phyloP scores from a whole-genome alignment of 2,888 invertebrate genomes.

The Xanthorhoe spadicearia region DNA sequence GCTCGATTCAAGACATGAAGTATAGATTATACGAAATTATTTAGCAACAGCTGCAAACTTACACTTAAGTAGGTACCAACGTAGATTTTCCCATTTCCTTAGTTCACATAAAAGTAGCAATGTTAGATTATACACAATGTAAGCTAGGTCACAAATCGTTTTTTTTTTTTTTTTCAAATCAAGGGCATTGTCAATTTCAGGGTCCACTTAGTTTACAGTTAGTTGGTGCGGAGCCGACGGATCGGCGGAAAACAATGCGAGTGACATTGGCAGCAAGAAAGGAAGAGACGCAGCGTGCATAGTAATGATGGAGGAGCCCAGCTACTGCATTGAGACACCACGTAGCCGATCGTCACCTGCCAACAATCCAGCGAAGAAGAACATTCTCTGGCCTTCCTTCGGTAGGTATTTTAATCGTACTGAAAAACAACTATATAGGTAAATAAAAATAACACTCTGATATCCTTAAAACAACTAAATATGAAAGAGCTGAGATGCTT shows the following conservation, averaged over 20 bases:
- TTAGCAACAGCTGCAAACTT: no score
- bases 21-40: no score
- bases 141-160: conserved; percentile 60
- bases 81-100: neutral
- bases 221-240: conserved; percentile 58
- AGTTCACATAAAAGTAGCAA: neutral
- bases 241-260: conserved; percentile 73
- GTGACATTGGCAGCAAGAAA: conserved; percentile 82
- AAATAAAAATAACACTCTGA: no score
- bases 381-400: conserved; percentile 31
- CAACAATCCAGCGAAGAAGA: conserved; percentile 34
- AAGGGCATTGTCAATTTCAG: conserved; percentile 83
- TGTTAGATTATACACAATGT: conserved; percentile 1
- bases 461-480: no score
- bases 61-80: no score
- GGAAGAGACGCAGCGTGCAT: conserved; percentile 77
- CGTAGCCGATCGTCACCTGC: conserved; percentile 43
- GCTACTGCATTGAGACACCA: conserved; percentile 47
- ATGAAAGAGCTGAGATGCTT: no score
- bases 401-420: no score
- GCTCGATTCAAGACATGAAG: no score
- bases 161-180: conserved; percentile 52
- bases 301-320: conserved; percentile 65
- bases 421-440: no score
- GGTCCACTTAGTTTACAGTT: conserved; percentile 81